Conservation (phyloP, 1,140 invertebrate genomes). For the Glossosoma conforme region DNA sequence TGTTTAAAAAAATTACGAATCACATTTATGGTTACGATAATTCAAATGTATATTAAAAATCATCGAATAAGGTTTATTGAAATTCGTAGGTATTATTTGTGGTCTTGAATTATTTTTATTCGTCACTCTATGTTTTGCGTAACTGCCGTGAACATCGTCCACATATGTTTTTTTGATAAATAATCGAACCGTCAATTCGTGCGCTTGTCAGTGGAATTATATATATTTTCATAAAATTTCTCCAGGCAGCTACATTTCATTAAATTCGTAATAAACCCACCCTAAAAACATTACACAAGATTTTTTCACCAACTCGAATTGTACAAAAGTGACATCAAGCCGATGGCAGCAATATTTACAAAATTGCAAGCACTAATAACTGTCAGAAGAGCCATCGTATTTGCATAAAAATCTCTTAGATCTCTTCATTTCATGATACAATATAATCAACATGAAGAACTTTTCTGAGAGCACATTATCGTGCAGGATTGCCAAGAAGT, state of each 20-base stretch:
- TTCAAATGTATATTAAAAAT: background rate
- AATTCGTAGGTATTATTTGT: background rate
- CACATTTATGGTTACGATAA: too few relatives aligned
- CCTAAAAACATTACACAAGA: too few relatives aligned
- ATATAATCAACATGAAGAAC: too few relatives aligned
- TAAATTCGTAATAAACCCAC: background rate
- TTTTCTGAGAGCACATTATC: too few relatives aligned
- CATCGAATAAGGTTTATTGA: too few relatives aligned
- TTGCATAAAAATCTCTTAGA: background rate
- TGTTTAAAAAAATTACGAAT: too few relatives aligned
- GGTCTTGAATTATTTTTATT: too few relatives aligned
- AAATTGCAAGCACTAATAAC: background rate
- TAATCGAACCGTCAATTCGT: constrained; percentile 24
- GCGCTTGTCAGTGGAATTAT: constrained; percentile 20
- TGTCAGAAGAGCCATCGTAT: too few relatives aligned
- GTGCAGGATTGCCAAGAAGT: too few relatives aligned
- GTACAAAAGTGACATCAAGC: background rate
- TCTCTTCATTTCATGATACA: constrained; percentile 7
- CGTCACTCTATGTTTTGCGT: too few relatives aligned
- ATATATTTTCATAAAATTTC: constrained; percentile 1
- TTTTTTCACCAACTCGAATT: too few relatives aligned
- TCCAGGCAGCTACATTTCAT: background rate
- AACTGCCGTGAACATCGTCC: constrained; percentile 2
- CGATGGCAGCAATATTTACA: background rate
- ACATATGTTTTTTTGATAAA: constrained; percentile 18